Percentiles rank a stretch among this genome's conserved stretches.
phyloP scores from a whole-genome alignment of 2,113 vertebrate species.

The Cyprinodon variegatus region DNA sequence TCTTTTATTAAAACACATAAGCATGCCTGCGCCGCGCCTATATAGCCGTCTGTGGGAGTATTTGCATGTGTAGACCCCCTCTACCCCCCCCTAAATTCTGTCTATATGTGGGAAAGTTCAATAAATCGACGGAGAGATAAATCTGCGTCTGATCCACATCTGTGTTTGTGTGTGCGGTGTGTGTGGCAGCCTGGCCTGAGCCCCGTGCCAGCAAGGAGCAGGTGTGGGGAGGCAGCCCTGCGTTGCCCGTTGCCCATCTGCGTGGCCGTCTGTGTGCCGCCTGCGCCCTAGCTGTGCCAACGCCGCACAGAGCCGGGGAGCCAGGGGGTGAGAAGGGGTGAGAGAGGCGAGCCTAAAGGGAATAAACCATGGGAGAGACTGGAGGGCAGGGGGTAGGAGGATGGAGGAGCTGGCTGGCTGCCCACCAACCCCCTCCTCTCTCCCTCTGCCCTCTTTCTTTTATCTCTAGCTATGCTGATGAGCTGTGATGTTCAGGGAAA shows the following conservation, averaged over 20 bases:
- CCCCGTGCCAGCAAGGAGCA: conserved; percentile 82
- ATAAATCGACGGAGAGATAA: conserved; percentile 54
- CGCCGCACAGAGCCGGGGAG: conserved; percentile 69
- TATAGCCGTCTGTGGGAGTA: conserved; percentile 29
- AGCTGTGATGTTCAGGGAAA: conserved; percentile 66
- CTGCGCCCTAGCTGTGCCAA: conserved; percentile 81
- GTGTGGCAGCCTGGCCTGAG: conserved; percentile 49
- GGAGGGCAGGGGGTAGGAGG: conserved; percentile 67
- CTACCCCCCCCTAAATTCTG: background rate
- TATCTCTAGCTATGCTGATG: conserved; percentile 74
- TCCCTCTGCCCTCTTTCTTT: conserved; percentile 65
- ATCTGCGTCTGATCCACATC: conserved; percentile 62
- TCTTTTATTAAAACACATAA: conserved; percentile 49
- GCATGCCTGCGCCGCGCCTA: conserved; percentile 18
- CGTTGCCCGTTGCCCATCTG: conserved; percentile 84
- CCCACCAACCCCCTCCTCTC: conserved; percentile 49
- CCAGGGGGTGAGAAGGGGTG: conserved; percentile 62
- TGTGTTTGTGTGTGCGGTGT: conserved; percentile 50
- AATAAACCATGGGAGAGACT: conserved; percentile 77
- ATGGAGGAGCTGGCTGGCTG: conserved; percentile 69
- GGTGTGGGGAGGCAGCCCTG: conserved; percentile 82
- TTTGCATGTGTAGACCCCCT: conserved; percentile 33
- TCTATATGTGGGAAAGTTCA: conserved; percentile 58
- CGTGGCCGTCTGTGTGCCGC: conserved; percentile 83
- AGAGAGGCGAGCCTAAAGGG: conserved; percentile 71